Base-by-base conservation (phyloP, 2,113 vertebrate genomes). In the Tautogolabrus adspersus region DNA sequence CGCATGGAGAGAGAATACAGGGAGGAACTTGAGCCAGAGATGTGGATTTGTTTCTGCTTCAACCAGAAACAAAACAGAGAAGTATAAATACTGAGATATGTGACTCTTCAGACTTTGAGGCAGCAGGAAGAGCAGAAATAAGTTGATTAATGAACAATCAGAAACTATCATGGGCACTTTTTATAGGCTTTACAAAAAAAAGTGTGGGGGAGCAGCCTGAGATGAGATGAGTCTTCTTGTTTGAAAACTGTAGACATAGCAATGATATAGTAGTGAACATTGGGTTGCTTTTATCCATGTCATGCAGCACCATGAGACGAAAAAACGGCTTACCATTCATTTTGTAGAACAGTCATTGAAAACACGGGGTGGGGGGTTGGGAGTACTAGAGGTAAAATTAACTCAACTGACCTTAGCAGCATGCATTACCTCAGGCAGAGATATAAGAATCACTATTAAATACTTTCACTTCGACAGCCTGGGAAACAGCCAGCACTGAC, bases 281-380 rank as follows among this genome's bases (percentile, higher is more conserved):
- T 0, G 21, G 26, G 30, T 65, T 30, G 40, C 61, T 44, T 64
- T 68, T 19, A 57, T 38, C 34, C 61, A 23, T 26, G 37, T 23
- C 22, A 49, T 66, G n/a, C 69, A 83, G 67, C 64, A 66, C 52
- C 62, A 62, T 40, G 16, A 65, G 15, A 73, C 4, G 8, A 59
- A 22, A 22, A 19, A 83, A 57, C 34, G 15, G 26, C 47, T 55
- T 6, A 56, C 21, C 23, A 18, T 34, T 34, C 12, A 10, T 54
- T 58, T 47, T 46, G 64, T 38, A 63, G 51, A 77, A 47, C 62
- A 75, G 51, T 44, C 8, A n/a, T 1, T 18, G 16, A 49, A 47
- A 47, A 47, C 3, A 49, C 15, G 1, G 30, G 6, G 30, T 4
- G 30, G 30, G 30, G 30, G 26, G 15, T 47, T 16, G 4, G 13